Base-by-base conservation (phyloP, 2,113 vertebrate species). In the Toxotes chatareus region DNA sequence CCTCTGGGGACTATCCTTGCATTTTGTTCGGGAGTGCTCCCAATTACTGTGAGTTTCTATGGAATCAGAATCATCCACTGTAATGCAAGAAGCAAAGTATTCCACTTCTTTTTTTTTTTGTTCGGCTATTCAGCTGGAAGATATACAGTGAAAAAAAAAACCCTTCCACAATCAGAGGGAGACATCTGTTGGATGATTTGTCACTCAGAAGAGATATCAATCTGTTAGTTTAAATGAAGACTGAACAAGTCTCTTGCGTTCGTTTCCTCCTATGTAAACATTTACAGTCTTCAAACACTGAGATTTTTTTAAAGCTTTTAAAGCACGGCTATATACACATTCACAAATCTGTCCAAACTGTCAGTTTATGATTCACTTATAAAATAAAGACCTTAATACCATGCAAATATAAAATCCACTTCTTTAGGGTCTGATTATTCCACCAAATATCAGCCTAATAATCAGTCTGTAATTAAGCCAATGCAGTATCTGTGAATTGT, bases 381-480 rank as follows among this genome's bases (percentile, higher is more conserved):
- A 73, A 83, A 81, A 63, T 63, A 79, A 76, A 82, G 76, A 60
- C 74, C 42, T 55, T 65, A 76, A 88, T 69, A 85, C 31, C 57
- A 64, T 65, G 85, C 68, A 88, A 89, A 88, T 89, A 86, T 85
- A 77, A 91, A 27, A 90, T 85, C 69, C 81, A 67, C 64, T 85
- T 90, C 88, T 90, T 82, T 86, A 70, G 86, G 78, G 71, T 89
- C 88, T 86, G 87, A 91, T 91, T 90, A 89, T 85, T 87, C 70
- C 73, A 57, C 80, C 85, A 92, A 94, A 91, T 94, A 91, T 93
- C 91, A 91, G 86, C 67, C 84, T 86, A 86, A 89, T 93, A 92
- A 94, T 94, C 91, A 91, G 90, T 72, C 73, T 86, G 88, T 91
- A 92, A 93, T 92, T 93, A 94, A 93, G 83, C 87, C 86, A 83